These are phyloP conservation scores for Archegozetes longisetosus DNA, from an alignment of 1,140 invertebrate genomes.

Conservation along the genomic window DNA sequence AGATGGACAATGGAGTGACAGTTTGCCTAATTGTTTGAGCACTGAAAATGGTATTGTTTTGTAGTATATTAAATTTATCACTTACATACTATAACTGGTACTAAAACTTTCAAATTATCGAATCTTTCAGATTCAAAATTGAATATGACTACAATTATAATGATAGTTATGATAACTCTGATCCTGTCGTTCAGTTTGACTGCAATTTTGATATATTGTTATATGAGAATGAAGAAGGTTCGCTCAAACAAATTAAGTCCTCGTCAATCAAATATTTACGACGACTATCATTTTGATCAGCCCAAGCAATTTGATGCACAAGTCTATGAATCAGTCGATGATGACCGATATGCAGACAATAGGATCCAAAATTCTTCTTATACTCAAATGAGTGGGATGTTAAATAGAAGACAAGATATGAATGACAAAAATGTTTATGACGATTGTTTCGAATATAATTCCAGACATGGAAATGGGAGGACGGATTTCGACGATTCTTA, in stretches of 20 bases:
- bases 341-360: neutral
- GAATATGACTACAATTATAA: neutral
- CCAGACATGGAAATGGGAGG: neutral
- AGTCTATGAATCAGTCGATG: neutral
- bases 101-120: neutral
- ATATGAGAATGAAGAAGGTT: neutral
- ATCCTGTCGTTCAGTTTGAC: neutral
- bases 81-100: neutral
- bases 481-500: neutral
- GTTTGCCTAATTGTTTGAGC: constrained; percentile 3
- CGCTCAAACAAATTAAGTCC: neutral
- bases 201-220: neutral
- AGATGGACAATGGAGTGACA: constrained; percentile 9
- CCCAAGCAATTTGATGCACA: neutral
- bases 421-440: neutral
- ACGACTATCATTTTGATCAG: neutral
- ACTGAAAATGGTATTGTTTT: neutral
- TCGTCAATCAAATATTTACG: neutral
- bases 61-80: neutral
- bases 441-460: neutral
- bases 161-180: neutral
- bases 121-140: neutral
- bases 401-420: neutral
- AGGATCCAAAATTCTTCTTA: neutral
- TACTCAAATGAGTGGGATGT: neutral